These are phyloP conservation scores for Aegotheles bennettii DNA, from an alignment of 2,113 vertebrate species.

Conservation along the genomic window DNA sequence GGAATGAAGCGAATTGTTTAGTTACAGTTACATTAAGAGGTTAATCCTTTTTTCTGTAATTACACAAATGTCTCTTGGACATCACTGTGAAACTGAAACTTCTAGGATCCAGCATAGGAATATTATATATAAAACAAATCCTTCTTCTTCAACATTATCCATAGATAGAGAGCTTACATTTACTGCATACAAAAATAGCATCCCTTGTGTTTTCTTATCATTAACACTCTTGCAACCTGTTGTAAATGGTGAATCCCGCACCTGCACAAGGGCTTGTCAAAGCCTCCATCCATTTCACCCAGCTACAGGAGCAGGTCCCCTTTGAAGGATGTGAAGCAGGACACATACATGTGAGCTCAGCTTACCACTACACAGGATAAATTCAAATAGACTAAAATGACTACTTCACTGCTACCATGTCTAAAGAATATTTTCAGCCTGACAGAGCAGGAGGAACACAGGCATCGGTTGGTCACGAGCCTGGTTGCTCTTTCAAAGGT, in stretches of 20 bases:
- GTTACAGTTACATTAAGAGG: background rate
- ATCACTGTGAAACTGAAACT: background rate
- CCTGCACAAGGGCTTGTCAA: background rate
- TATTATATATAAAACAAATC: background rate
- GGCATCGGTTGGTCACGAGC: rapidly evolving
- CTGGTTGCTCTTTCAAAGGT: background rate
- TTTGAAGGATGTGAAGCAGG: background rate
- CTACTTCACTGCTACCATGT: background rate
- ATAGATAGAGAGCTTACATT: background rate
- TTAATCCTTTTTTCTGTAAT: background rate
- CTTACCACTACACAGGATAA: background rate
- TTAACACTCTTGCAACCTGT: background rate
- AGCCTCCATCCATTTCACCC: background rate
- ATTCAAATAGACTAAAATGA: background rate
- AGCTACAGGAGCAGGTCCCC: background rate
- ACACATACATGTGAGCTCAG: rapidly evolving
- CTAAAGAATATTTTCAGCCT: background rate
- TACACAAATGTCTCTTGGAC: background rate
- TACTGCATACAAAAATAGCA: background rate
- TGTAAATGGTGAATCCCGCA: background rate
- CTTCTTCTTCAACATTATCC: background rate
- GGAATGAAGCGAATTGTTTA: background rate
- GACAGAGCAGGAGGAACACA: background rate
- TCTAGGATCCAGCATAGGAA: background rate
- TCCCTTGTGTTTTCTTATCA: background rate